phyloP scores from a whole-genome alignment of 1,140 invertebrate genomes.

The Eupeodes corollae region DNA sequence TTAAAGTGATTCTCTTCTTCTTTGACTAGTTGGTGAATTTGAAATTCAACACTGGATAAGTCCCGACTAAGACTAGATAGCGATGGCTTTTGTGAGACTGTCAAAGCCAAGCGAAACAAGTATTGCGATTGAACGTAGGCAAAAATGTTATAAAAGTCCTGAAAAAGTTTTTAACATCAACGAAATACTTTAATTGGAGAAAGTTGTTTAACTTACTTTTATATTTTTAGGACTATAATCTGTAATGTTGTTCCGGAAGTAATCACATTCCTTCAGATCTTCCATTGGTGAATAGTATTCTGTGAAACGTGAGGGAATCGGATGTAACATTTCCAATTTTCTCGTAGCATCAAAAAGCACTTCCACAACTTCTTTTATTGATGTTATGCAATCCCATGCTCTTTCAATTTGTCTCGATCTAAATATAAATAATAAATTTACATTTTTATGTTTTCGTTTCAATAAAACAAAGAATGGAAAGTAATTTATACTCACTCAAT shows the following conservation, averaged over 20 bases:
- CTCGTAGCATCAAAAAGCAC: slow-evolving; percentile 33
- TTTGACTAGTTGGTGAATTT: slow-evolving; percentile 25
- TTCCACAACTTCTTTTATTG: slow-evolving; percentile 32
- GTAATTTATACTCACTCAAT: slow-evolving; percentile 22
- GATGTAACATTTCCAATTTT: slow-evolving; percentile 28
- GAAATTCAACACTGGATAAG: slow-evolving; percentile 25
- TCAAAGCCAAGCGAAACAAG: slow-evolving; percentile 26
- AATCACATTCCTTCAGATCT: slow-evolving; percentile 32
- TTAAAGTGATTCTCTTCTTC: slow-evolving; percentile 33
- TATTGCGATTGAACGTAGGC: slow-evolving; percentile 36
- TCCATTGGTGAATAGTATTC: slow-evolving; percentile 32
- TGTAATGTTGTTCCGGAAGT: slow-evolving; percentile 34
- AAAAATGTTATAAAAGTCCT: slow-evolving; percentile 37
- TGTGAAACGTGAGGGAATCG: slow-evolving; percentile 20
- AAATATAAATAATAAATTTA: neutral
- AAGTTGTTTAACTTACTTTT: slow-evolving; percentile 15
- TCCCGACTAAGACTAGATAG: slow-evolving; percentile 25
- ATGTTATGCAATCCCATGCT: slow-evolving; percentile 34
- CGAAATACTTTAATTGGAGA: neutral
- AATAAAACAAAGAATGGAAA: neutral
- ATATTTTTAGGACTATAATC: slow-evolving; percentile 35
- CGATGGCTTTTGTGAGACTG: slow-evolving; percentile 27
- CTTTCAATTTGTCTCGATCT: slow-evolving; percentile 34
- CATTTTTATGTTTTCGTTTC: neutral
- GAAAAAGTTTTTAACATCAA: neutral